Conservation (phyloP, 2,797 vertebrate species). For the Enteromius afrohamiltoni region DNA sequence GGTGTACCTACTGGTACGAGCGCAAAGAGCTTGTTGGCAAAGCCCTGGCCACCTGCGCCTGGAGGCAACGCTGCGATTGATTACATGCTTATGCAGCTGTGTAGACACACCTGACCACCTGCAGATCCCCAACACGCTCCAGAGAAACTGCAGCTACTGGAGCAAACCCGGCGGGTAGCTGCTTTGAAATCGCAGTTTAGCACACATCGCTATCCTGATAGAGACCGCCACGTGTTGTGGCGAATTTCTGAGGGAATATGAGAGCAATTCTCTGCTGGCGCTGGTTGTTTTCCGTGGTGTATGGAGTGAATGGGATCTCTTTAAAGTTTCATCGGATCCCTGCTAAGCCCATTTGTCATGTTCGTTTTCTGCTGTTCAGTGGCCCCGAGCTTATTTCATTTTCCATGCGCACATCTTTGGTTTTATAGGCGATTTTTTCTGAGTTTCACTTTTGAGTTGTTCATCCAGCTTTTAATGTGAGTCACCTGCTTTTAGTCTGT, state of each 20-base stretch:
- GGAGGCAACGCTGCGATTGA: constrained; percentile 29
- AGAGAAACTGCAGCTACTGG: constrained; percentile 36
- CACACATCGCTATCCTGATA: constrained; percentile 32
- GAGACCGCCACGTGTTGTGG: constrained; percentile 16
- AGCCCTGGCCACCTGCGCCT: constrained; percentile 39
- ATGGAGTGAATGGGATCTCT: constrained; percentile 48
- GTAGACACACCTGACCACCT: constrained; percentile 53
- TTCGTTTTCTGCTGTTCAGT: constrained; percentile 50
- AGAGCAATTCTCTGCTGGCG: constrained; percentile 44
- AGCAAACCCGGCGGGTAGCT: not conserved
- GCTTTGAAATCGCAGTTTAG: constrained; percentile 45
- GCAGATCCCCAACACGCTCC: constrained; percentile 30
- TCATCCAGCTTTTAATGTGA: constrained; percentile 19
- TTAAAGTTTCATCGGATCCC: constrained; percentile 57
- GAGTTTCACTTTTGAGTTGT: constrained; percentile 44
- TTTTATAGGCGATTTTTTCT: constrained; percentile 38
- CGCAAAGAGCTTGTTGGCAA: constrained; percentile 32
- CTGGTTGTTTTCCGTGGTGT: constrained; percentile 43
- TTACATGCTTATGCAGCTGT: constrained; percentile 49
- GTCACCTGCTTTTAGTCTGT: constrained; percentile 44
- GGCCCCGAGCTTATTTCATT: constrained; percentile 38
- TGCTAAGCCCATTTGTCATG: constrained; percentile 60
- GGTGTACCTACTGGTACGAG: constrained; percentile 25
- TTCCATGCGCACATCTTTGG: constrained; percentile 31
- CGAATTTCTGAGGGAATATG: constrained; percentile 46